phyloP scores from a whole-genome alignment of 2,113 vertebrate genomes.

The Pteronura brasiliensis region DNA sequence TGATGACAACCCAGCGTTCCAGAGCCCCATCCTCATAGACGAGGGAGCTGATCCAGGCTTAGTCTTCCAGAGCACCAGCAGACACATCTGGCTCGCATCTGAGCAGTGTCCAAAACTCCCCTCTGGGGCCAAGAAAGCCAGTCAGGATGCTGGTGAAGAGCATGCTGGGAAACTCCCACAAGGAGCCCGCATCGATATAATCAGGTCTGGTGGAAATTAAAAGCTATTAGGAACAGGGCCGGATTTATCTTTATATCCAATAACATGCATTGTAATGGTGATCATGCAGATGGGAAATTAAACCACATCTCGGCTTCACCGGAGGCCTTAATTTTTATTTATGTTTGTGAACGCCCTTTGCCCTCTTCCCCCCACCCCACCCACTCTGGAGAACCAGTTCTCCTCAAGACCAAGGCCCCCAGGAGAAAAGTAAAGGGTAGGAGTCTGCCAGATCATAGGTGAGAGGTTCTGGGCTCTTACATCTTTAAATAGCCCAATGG shows the following conservation, averaged over 20 bases:
- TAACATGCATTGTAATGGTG: conserved; percentile 66
- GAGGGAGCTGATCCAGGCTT: not conserved
- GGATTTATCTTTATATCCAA: conserved; percentile 75
- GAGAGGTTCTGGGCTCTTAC: not conserved
- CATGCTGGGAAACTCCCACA: conserved; percentile 69
- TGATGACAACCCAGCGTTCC: not conserved
- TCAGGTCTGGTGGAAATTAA: conserved; percentile 73
- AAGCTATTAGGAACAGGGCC: conserved; percentile 73
- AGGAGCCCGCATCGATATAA: conserved; percentile 60
- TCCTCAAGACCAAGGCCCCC: not conserved
- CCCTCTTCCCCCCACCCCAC: not conserved
- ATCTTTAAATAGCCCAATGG: not conserved
- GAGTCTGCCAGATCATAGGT: not conserved
- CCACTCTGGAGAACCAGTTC: not conserved
- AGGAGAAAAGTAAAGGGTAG: not conserved
- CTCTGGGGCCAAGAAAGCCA: not conserved
- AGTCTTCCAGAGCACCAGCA: not conserved
- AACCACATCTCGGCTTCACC: conserved; percentile 60
- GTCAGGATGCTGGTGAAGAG: conserved; percentile 59
- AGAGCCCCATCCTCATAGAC: not conserved
- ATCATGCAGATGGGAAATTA: conserved; percentile 74
- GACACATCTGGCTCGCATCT: conserved; percentile 39
- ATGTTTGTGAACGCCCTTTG: conserved; percentile 7
- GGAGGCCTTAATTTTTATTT: conserved; percentile 66
- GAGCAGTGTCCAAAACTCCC: conserved; percentile 56